These are phyloP conservation scores for Galerucella nymphaeae DNA, from an alignment of 2,888 invertebrate species.

Conservation along the genomic window DNA sequence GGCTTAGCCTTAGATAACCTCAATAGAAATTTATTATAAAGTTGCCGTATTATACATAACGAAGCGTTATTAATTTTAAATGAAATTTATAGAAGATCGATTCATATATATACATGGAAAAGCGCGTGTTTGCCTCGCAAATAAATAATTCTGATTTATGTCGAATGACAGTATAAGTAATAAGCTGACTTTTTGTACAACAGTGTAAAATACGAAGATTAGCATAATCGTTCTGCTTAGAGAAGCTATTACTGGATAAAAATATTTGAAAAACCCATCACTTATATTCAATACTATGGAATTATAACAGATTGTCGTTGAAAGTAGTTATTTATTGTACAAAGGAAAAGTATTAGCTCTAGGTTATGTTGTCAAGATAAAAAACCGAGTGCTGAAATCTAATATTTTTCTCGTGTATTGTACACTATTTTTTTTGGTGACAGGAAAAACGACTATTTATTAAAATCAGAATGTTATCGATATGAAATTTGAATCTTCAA, in stretches of 20 bases:
- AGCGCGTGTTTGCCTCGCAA: slow-evolving; percentile 16
- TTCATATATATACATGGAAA: slow-evolving; percentile 5
- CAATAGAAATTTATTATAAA: neutral
- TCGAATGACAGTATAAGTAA: slow-evolving; percentile 16
- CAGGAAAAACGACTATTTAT: too few relatives aligned
- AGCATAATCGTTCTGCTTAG: slow-evolving; percentile 17
- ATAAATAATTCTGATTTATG: slow-evolving; percentile 31
- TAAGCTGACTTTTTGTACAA: slow-evolving; percentile 15
- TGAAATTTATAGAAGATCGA: slow-evolving; percentile 22
- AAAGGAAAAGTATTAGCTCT: too few relatives aligned
- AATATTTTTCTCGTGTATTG: too few relatives aligned
- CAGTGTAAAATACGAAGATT: slow-evolving; percentile 23
- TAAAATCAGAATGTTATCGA: too few relatives aligned
- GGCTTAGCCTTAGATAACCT: neutral
- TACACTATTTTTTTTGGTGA: too few relatives aligned
- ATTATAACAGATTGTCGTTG: neutral
- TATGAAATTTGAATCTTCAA: too few relatives aligned
- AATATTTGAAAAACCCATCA: neutral
- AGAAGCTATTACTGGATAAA: slow-evolving; percentile 6
- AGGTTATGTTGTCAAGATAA: too few relatives aligned
- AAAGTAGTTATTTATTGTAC: too few relatives aligned
- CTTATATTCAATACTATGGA: neutral
- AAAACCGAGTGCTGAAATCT: too few relatives aligned
- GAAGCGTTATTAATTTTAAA: slow-evolving; percentile 14
- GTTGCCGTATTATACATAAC: neutral